Base-by-base conservation (phyloP, 2,888 invertebrate genomes). In the Diadegma fenestrale region DNA sequence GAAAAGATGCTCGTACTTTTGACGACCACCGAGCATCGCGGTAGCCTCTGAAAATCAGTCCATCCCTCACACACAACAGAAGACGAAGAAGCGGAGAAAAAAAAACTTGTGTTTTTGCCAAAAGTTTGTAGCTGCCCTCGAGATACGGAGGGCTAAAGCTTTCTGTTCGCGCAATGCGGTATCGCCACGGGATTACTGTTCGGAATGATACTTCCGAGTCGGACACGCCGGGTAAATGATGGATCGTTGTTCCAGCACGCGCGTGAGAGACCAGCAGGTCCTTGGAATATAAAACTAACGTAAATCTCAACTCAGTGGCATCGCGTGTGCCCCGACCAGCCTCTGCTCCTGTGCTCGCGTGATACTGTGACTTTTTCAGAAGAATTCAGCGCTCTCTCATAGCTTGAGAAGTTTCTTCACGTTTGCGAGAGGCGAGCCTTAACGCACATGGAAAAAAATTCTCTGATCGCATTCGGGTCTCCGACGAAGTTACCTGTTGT, bases 141-240 rank as follows among this genome's bases (percentile, higher is more conserved):
- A 89, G 90, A 90, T 90, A 89, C 87, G 83, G 72, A 51, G 48
- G 41, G 73, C 69, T 77, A 81, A 51, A 80, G 43, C 33, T 69
- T 78, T 68, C 73, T 48, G 73, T 83, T 83, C 83, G 86, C 82
- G 80, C 63, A 86, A 77, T 77, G 86, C 80, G 86, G 83, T 85
- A 88, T 87, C 90, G 90, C 90, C 89, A 88, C 88, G 89, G 91
- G 91, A 91, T 92, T 91, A 91, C 90, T 82, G 87, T 82, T 85
- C 88, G 90, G 89, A 88, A 91, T 91, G 91, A 91, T 92, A 93
- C 91, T 92, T 92, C 89, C 88, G 89, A 91, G 89, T 92, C 91
- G 91, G 91, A 91, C 91, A 89, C 33, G 3, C 88, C 90, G 76
- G 90, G 92, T 93, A 93, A 93, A 93, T 93, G 93, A 93, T 93